A percentile compares a stretch with the other conserved stretches of the same genome.
Evolutionary conservation across 2,888 invertebrate genomes (phyloP).

Genomic region (Xestia c-nigrum): DNA sequence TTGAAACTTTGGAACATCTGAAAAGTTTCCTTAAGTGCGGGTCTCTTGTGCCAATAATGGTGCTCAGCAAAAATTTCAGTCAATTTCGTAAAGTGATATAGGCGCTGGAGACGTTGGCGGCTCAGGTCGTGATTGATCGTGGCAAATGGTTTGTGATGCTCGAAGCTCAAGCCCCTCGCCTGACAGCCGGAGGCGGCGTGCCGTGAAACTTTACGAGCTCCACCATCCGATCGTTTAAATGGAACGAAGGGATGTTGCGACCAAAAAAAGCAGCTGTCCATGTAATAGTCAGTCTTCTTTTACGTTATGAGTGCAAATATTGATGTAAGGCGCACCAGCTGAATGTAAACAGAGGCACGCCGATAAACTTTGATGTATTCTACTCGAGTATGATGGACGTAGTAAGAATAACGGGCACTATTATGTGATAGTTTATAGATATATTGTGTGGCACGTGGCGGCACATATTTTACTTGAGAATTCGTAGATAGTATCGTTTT

Average conservation of each 20-base stretch:
- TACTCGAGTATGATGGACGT: conserved; percentile 59
- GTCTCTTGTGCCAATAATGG: conserved; percentile 67
- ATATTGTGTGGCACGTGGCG: conserved; percentile 31
- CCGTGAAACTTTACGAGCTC: conserved; percentile 81
- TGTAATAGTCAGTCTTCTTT: conserved; percentile 66
- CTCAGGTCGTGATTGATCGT: conserved; percentile 82
- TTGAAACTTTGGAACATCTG: conserved; percentile 58
- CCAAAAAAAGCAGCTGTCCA: conserved; percentile 68
- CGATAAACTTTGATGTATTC: conserved; percentile 66
- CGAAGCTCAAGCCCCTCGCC: conserved; percentile 63
- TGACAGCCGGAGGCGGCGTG: conserved; percentile 76
- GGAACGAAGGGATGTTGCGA: conserved; percentile 64
- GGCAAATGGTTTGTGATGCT: conserved; percentile 83
- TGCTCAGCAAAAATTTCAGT: conserved; percentile 78
- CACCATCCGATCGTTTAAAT: conserved; percentile 68
- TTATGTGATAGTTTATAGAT: conserved; percentile 50
- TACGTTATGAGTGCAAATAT: conserved; percentile 68
- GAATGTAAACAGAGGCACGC: conserved; percentile 65
- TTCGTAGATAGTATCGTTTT: neutral
- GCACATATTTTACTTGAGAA: conserved; percentile 46
- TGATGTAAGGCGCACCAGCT: conserved; percentile 62
- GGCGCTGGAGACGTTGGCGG: conserved; percentile 74
- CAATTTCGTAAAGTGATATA: conserved; percentile 83
- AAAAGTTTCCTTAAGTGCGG: conserved; percentile 62
- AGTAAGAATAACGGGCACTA: conserved; percentile 51